A percentile compares a stretch with the other conserved stretches of the same genome.
phyloP scores from a whole-genome alignment of 2,888 invertebrate species.

The Nemotelus nigrinus region DNA sequence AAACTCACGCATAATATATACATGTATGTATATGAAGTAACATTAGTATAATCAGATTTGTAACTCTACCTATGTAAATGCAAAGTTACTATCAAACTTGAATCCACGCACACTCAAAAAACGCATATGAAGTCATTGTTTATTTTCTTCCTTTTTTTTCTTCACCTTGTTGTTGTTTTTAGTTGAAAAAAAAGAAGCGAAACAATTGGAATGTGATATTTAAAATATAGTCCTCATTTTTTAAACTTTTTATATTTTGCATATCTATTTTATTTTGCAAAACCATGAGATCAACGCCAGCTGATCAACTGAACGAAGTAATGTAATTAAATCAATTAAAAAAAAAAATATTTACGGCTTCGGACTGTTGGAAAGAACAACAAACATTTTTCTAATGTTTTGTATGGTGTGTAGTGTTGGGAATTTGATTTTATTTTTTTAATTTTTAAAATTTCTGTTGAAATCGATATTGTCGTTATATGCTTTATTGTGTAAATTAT shows the following conservation, averaged over 20 bases:
- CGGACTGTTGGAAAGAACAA: neutral
- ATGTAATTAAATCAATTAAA: slow-evolving; percentile 13
- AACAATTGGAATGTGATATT: slow-evolving; percentile 65
- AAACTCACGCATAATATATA: too few relatives aligned
- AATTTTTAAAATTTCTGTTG: slow-evolving; percentile 28
- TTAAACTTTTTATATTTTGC: slow-evolving; percentile 50
- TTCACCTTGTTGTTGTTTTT: neutral
- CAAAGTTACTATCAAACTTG: too few relatives aligned
- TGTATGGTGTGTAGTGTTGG: neutral
- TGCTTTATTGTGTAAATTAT: slow-evolving; percentile 2
- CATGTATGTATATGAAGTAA: too few relatives aligned
- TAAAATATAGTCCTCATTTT: slow-evolving; percentile 64
- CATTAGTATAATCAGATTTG: too few relatives aligned
- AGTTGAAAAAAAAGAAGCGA: slow-evolving; percentile 48
- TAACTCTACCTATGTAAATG: too few relatives aligned
- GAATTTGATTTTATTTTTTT: slow-evolving; percentile 21
- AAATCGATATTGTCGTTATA: slow-evolving; percentile 6
- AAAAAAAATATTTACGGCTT: slow-evolving; percentile 10
- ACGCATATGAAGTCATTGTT: neutral
- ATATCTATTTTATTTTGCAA: slow-evolving; percentile 47
- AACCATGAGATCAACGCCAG: slow-evolving; percentile 52
- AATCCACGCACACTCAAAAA: slow-evolving; percentile 5
- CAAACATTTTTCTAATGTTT: slow-evolving; percentile 2
- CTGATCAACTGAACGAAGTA: slow-evolving; percentile 45
- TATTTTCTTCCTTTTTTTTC: too few relatives aligned